A percentile compares a stretch with the other conserved stretches of the same genome.
Conservation (phyloP, 1,140 invertebrate species). For the Ridgeia piscesae region DNA sequence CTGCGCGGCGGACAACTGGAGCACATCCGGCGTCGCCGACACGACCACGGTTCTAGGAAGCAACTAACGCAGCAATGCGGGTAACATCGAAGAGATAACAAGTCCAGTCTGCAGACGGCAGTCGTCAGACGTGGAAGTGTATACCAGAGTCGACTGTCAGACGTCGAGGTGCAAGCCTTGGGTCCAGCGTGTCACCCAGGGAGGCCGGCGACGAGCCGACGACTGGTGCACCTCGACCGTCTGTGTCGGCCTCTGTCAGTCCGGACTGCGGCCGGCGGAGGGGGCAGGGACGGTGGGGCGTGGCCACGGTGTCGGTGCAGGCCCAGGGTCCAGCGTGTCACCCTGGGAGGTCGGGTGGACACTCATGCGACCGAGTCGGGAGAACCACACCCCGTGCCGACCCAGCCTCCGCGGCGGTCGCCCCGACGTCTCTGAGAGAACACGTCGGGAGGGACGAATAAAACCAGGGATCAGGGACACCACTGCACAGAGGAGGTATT, state of each 20-base stretch:
- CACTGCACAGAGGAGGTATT: neutral
- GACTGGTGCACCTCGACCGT: neutral
- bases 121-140: neutral
- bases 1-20: neutral
- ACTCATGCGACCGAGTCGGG: neutral
- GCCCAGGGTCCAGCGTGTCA: neutral
- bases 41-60: neutral
- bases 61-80: neutral
- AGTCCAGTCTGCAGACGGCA: neutral
- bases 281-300: neutral
- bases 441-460: neutral
- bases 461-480: neutral
- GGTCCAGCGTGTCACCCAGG: slow-evolving; percentile 35
- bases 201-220: neutral
- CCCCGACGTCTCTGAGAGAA: neutral
- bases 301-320: no score
- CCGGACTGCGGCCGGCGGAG: neutral
- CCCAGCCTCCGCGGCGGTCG: neutral
- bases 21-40: neutral
- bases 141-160: neutral
- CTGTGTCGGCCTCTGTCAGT: neutral
- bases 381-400: neutral
- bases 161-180: slow-evolving; percentile 29
- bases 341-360: neutral
- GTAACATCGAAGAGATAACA: neutral